These are phyloP conservation scores for Anoura caudifer DNA, from an alignment of 2,113 vertebrate genomes.

Conservation along the genomic window DNA sequence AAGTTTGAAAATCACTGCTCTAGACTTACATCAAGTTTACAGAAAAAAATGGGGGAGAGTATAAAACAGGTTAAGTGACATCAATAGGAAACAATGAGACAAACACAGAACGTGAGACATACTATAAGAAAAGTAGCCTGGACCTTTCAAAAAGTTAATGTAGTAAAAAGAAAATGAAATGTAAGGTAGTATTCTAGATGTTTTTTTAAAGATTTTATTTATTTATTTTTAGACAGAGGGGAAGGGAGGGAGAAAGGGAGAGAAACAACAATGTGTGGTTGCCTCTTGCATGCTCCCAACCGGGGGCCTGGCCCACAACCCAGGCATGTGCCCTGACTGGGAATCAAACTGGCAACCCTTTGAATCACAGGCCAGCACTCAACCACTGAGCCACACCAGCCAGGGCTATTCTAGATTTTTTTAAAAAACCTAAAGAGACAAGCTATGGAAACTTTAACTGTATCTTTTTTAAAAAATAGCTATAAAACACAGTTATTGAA, in stretches of 20 bases:
- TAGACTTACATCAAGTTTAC: not conserved
- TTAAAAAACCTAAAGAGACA: not conserved
- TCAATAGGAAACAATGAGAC: not conserved
- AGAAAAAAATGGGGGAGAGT: not conserved
- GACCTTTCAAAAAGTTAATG: not conserved
- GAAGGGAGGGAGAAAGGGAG: too few relatives aligned
- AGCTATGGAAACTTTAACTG: not conserved
- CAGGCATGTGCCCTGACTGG: too few relatives aligned
- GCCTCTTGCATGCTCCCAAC: too few relatives aligned
- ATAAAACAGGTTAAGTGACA: not conserved
- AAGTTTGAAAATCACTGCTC: not conserved
- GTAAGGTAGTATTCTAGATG: not conserved
- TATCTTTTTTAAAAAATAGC: not conserved
- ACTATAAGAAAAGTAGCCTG: not conserved
- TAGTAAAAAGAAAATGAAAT: not conserved
- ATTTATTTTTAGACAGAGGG: too few relatives aligned
- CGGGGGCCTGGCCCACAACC: too few relatives aligned
- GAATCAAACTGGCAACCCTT: too few relatives aligned
- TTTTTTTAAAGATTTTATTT: not conserved
- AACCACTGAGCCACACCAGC: too few relatives aligned
- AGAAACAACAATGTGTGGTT: too few relatives aligned
- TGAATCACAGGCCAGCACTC: too few relatives aligned
- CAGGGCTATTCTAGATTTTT: too few relatives aligned
- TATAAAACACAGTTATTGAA: not conserved
- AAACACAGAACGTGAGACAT: not conserved